phyloP scores from a whole-genome alignment of 1,140 invertebrate species.

The Melanaphis sacchari region DNA sequence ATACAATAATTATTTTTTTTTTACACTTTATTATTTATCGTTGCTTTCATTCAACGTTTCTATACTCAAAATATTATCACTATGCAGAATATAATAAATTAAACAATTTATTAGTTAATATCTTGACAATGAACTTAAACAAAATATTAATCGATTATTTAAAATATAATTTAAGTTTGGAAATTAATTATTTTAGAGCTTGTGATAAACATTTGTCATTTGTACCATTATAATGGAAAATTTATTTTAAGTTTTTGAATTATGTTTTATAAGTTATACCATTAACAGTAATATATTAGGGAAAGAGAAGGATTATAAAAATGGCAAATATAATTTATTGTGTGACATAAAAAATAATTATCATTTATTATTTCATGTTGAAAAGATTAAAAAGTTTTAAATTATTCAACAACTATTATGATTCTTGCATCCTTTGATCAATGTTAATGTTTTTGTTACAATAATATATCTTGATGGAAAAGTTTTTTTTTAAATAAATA shows the following conservation, averaged over 20 bases:
- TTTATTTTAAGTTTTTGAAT: slow-evolving; percentile 47
- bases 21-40: background rate
- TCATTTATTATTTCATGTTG: slow-evolving; percentile 48
- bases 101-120: background rate
- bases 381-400: slow-evolving; percentile 48
- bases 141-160: slow-evolving; percentile 18
- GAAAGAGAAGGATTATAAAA: slow-evolving; percentile 39
- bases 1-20: slow-evolving; percentile 3
- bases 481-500: slow-evolving; percentile 8
- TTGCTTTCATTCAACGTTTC: background rate
- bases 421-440: slow-evolving; percentile 32
- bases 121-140: background rate
- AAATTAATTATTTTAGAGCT: slow-evolving; percentile 39
- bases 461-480: slow-evolving; percentile 28
- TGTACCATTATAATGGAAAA: slow-evolving; percentile 48
- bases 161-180: slow-evolving; percentile 19
- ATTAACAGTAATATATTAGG: slow-evolving; percentile 43
- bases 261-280: slow-evolving; percentile 49
- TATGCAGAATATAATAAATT: no score
- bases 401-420: slow-evolving; percentile 28
- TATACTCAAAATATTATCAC: background rate
- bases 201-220: slow-evolving; percentile 47
- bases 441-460: background rate
- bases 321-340: slow-evolving; percentile 36
- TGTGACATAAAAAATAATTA: slow-evolving; percentile 41